A percentile compares a stretch with the other conserved stretches of the same genome.
These are phyloP conservation scores for Syngnathus typhle DNA, from an alignment of 2,113 vertebrate species.

Conservation along the genomic window DNA sequence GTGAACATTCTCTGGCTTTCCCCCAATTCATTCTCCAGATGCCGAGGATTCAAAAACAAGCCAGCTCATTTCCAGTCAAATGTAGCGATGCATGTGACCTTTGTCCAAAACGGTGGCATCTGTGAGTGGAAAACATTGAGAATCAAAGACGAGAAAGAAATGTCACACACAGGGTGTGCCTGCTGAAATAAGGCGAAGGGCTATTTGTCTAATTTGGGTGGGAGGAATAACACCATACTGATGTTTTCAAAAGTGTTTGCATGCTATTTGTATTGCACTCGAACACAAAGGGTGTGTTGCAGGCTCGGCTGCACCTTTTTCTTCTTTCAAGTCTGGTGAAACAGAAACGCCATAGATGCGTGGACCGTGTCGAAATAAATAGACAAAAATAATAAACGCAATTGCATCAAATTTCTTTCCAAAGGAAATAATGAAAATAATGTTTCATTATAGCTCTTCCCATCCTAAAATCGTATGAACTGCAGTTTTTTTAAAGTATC, in stretches of 20 bases:
- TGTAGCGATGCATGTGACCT: constrained; percentile 10
- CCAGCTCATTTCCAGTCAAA: constrained; percentile 2
- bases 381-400: not conserved
- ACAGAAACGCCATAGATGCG: not conserved
- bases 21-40: not conserved
- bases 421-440: too few relatives aligned
- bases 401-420: not conserved
- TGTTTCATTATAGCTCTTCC: too few relatives aligned
- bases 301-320: not conserved
- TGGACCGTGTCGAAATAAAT: not conserved
- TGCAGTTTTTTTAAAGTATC: too few relatives aligned
- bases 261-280: not conserved
- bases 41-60: constrained; percentile 14
- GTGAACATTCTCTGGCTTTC: too few relatives aligned
- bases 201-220: not conserved
- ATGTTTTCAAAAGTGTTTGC: not conserved
- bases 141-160: constrained; percentile 2
- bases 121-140: not conserved
- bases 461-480: too few relatives aligned
- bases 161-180: constrained; percentile 8
- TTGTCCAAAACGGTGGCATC: constrained; percentile 10
- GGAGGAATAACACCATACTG: not conserved
- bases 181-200: not conserved
- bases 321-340: not conserved
- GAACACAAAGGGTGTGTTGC: not conserved